Evolutionary conservation across 2,888 invertebrate genomes (phyloP), one percentile per base, ranked within the genome.

Genomic region (Melanophora roralis): DNA sequence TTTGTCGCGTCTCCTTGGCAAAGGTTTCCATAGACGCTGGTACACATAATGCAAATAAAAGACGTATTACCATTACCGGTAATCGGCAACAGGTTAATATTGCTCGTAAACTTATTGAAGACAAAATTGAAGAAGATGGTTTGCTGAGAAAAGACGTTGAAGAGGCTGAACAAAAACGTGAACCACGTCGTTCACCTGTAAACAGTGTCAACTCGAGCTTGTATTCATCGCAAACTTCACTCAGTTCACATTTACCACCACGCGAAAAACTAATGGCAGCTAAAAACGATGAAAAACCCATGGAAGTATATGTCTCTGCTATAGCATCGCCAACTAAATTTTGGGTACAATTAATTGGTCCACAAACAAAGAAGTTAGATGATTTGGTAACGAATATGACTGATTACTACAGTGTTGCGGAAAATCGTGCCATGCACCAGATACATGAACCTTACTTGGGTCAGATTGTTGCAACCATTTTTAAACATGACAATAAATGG

Each of bases 241-340:
- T 89, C 0, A 87, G 85, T 27, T 88, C 89, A 0, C 86, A 86
- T 69, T 83, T 88, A 67, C 87, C 88, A 9, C 85, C 88, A 1
- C 84, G 88, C 11, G 90, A 90, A 60, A 90, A 89, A 72, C 60
- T 90, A 9, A 81, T 86, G 82, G 85, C 87, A 3, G 83, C 86
- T 14, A 84, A 83, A 14, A 84, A 85, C 14, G 87, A 87, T 60
- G 93, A 93, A 76, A 92, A 94, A 1, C 92, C 92, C 16, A 93
- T 96, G 86, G 95, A 97, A 86, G 95, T 97, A 14, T 97, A 95
- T 89, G 95, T 97, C 3, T 96, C 96, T 0, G 96, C 97, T 0
- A 93, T 96, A 81, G 94, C 94, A 12, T 94, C 93, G 32, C 97
- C 97, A 0, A 91, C 92, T 0, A 91, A 92, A 81, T 97, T 98